These are phyloP conservation scores for Megaceryle torquata DNA, from an alignment of 2,113 vertebrate species.

Conservation along the genomic window DNA sequence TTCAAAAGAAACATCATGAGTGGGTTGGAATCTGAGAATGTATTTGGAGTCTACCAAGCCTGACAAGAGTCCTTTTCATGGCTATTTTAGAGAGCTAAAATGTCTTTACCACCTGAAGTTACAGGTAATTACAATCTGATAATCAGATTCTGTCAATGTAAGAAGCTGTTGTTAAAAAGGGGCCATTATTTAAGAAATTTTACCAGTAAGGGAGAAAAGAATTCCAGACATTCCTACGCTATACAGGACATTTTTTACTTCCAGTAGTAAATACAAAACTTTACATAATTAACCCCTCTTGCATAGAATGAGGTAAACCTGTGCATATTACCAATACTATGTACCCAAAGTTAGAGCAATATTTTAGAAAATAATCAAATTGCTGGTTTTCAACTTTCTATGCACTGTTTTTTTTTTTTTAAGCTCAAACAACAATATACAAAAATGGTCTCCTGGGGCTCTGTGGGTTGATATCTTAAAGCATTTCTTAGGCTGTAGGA, in stretches of 20 bases:
- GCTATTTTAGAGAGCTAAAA: slow-evolving; percentile 39
- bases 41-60: slow-evolving; percentile 67
- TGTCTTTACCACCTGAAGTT: slow-evolving; percentile 56
- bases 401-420: slow-evolving; percentile 53
- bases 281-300: slow-evolving; percentile 79
- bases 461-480: slow-evolving; percentile 69
- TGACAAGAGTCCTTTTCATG: slow-evolving; percentile 42
- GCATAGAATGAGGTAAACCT: slow-evolving; percentile 87
- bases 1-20: not conserved
- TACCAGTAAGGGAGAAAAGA: slow-evolving; percentile 57
- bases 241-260: slow-evolving; percentile 75
- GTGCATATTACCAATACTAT: slow-evolving; percentile 77
- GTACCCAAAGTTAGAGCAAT: slow-evolving; percentile 77
- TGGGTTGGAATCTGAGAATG: slow-evolving; percentile 45
- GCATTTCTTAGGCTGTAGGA: slow-evolving; percentile 69
- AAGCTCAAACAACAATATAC: slow-evolving; percentile 70
- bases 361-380: slow-evolving; percentile 77
- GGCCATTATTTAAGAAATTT: slow-evolving; percentile 63
- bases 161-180: slow-evolving; percentile 60
- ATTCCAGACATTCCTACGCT: slow-evolving; percentile 77
- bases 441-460: slow-evolving; percentile 74
- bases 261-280: slow-evolving; percentile 81
- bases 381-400: slow-evolving; percentile 84
- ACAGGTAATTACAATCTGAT: slow-evolving; percentile 50
- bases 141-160: slow-evolving; percentile 58